phyloP scores from a whole-genome alignment of 2,888 invertebrate species.

The Pheosia tremula region DNA sequence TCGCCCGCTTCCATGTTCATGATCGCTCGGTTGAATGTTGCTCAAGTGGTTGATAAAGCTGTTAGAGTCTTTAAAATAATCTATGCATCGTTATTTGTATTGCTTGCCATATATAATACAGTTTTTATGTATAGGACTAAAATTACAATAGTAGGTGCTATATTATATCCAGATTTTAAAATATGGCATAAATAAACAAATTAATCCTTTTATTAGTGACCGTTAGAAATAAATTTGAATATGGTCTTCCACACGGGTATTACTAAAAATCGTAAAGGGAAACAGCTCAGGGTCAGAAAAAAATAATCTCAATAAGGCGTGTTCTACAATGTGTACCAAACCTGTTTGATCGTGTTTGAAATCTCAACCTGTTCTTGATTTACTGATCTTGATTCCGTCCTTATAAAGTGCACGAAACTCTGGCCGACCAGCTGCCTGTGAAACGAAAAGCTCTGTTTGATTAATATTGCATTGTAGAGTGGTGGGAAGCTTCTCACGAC shows the following conservation, averaged over 20 bases:
- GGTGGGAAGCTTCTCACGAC: slow-evolving; percentile 73
- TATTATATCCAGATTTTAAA: not conserved
- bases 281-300: not conserved
- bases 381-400: slow-evolving; percentile 22
- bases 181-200: not conserved
- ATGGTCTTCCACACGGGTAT: not conserved
- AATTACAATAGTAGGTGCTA: not conserved
- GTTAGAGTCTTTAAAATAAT: not conserved
- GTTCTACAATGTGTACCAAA: slow-evolving; percentile 20
- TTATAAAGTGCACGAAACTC: slow-evolving; percentile 32
- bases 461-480: slow-evolving; percentile 50
- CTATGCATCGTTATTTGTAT: not conserved
- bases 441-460: slow-evolving; percentile 46
- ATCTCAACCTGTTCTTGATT: slow-evolving; percentile 30
- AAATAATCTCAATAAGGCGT: not conserved
- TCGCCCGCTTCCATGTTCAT: slow-evolving; percentile 48
- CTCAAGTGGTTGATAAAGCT: slow-evolving; percentile 11
- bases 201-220: not conserved
- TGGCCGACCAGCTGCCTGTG: slow-evolving; percentile 35
- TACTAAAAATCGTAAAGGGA: not conserved
- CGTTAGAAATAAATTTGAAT: not conserved
- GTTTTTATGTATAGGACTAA: not conserved
- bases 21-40: slow-evolving; percentile 24
- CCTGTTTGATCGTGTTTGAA: slow-evolving; percentile 22
- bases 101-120: not conserved